Evolutionary conservation across 2,888 invertebrate species (phyloP), one percentile per base, ranked within the genome.

Genomic region (Eupithecia exiguata): DNA sequence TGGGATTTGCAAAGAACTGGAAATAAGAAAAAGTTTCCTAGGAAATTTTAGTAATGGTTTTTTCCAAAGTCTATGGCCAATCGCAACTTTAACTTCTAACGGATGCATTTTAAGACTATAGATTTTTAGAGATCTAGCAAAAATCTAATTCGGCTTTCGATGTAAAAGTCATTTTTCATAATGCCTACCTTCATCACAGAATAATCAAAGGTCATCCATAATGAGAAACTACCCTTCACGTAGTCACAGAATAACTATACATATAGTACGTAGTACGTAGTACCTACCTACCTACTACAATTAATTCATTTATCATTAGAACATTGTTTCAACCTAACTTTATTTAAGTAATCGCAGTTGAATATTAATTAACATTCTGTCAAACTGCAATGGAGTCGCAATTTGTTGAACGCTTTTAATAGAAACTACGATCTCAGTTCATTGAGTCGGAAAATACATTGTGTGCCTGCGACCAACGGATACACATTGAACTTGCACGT

Each of bases 401-500:
- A 14, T 58, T 58, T 58, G 25, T 58, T 25, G 10, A 14, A 10
- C 21, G 53, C 12, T 14, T 53, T 25, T 25, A 58, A 25, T 58
- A 58, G 25, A 58, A 46, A 58, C 58, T 58, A 25, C 58, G 58
- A 58, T 21, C 25, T 58, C 58, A 25, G 58, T 18, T 65, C 70
- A 36, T 14, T 65, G 65, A 49, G 49, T 49, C 10, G 70, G 63
- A 65, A 70, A 70, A 70, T 70, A 65, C 70, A 65, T 65, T 70
- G 70, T 70, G 63, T 21, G 36, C 21, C 49, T 36, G 58, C 58
- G 38, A 25, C 58, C 68, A 12, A 69, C 36, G 36, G 18, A 14
- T 36, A 36, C 1, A 53, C n/a, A 53, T 21, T 25, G 14, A 58
- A 25, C 58, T 25, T 14, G 25, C 25, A 25, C 58, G 58, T 58